Evolutionary conservation across 2,888 invertebrate species (phyloP), one percentile per base, ranked within the genome.

Genomic region (Junonia oenone): DNA sequence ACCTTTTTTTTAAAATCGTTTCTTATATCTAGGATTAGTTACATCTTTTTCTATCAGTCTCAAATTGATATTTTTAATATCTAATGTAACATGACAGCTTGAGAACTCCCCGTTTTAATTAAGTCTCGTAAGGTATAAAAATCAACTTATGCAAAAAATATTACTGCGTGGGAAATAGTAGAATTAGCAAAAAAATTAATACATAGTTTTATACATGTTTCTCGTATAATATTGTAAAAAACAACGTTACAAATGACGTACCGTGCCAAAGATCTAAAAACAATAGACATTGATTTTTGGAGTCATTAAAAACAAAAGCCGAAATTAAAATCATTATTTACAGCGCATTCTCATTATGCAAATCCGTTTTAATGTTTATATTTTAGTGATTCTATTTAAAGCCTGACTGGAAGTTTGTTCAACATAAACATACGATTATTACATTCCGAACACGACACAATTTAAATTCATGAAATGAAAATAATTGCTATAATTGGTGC

Each of bases 351-450:
- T 40, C 38, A 29, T 46, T 55, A 56, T 52, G 51, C 43, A 29
- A 43, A 48, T 45, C 45, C 38, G 38, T 40, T 29, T 22, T 26
- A 14, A 46, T 46, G 49, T 53, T 53, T 53, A 46, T 57, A 9
- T 40, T 40, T 46, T 29, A 37, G 31, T 38, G 43, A 48, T 19
- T 11, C 47, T 49, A 53, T 53, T 50, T 53, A 33, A 49, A 57
- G 48, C 52, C 11, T 47, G 26, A 45, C 52, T 49, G 45, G 49
- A 46, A 53, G 38, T 45, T 38, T 45, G 38, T 45, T 19, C 19
- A 40, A 40, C n/a, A 22, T 33, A 57, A 57, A 53, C 45, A 53
- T 11, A 19, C 1, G n/a, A 46, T 53, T 45, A 38, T 46, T 54
- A 19, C 19, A 9, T 4, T 47, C 8, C 9, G 9, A 31, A 13